Base-by-base conservation (phyloP, 30 jellyfish, hydroid and myxozoan species). In the Pelagia noctiluca region DNA sequence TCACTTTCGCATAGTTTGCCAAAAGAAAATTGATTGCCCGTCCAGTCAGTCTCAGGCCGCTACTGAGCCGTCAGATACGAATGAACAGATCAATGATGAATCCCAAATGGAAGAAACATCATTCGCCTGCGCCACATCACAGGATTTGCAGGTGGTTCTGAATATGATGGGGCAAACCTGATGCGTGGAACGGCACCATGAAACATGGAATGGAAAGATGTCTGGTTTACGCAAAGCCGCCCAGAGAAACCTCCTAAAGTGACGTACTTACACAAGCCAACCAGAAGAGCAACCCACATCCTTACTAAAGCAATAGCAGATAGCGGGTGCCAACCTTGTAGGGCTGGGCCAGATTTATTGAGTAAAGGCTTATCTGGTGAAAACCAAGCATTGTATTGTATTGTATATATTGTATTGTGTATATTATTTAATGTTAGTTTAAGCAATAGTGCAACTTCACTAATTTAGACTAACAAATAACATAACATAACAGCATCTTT, bases 291-390 rank as follows among this genome's bases (percentile, higher is more conserved):
- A 16, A 16, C 8, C 21, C 10, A 60, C 10, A 60, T 24, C 10
- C 23, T 10, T 10, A 5, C 78, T 2, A 10, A 34, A 34, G 83
- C 83, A 22, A 10, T 25, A 16, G 83, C 83, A 35, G 83, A 71
- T 71, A 3, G 78, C 12, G 83, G 83, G n/a, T 25, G 60, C 31
- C 83, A 71, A 71, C 33, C 46, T 31, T 71, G 83, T 31, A 71
- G 78, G 76, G 76, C 60, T 2, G 83, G 83, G 18, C 83, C 83
- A 37, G 83, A 71, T 11, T 3, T 71, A 10, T 37, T 71, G 24
- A 21, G 13, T 3, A 2, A 25, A 25, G 19, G 11, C 26, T 30
- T 31, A 71, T 77, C 11, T 71, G 83, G 24, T 71, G 5, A 2
- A 10, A 31, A 71, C 83, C 19, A 34, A 77, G 11, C 83, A 71